These are phyloP conservation scores for Hydrolagus affinis DNA, from an alignment of 2,113 vertebrate species.

Conservation along the genomic window DNA sequence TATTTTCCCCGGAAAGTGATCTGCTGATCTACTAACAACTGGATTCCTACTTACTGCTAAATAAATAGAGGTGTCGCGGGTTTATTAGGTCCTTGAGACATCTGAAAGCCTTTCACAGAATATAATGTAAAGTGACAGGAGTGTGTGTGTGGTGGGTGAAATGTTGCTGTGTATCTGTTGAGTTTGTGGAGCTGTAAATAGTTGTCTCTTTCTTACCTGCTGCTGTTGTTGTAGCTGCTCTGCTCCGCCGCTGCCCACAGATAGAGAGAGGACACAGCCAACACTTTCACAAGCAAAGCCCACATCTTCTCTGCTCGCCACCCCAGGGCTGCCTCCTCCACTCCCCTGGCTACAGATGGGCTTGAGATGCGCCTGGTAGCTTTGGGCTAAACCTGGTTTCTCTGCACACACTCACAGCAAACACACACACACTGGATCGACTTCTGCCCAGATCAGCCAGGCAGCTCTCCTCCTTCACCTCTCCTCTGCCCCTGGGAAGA, in stretches of 20 bases:
- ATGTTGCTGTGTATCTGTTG: background rate
- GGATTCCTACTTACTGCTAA: too few relatives aligned
- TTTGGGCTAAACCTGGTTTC: background rate
- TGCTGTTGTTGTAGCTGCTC: slow-evolving; percentile 54
- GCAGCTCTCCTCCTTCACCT: background rate
- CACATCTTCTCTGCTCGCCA: background rate
- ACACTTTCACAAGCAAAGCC: slow-evolving; percentile 60
- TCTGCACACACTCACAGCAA: background rate
- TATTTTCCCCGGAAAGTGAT: too few relatives aligned
- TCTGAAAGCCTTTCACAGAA: too few relatives aligned
- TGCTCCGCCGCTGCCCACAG: slow-evolving; percentile 57
- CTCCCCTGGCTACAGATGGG: background rate
- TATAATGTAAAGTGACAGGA: background rate
- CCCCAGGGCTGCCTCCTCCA: background rate
- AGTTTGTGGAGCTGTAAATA: too few relatives aligned
- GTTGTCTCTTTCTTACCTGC: slow-evolving; percentile 59
- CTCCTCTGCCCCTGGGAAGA: background rate
- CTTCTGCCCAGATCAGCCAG: background rate
- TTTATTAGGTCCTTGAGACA: too few relatives aligned
- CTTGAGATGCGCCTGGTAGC: background rate
- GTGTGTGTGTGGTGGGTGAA: too few relatives aligned
- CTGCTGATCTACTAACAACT: too few relatives aligned
- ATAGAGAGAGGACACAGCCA: slow-evolving; percentile 56
- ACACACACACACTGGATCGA: too few relatives aligned
- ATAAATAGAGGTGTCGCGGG: too few relatives aligned